These are phyloP conservation scores for Etheostoma cragini DNA, from an alignment of 2,113 vertebrate genomes.

Conservation along the genomic window DNA sequence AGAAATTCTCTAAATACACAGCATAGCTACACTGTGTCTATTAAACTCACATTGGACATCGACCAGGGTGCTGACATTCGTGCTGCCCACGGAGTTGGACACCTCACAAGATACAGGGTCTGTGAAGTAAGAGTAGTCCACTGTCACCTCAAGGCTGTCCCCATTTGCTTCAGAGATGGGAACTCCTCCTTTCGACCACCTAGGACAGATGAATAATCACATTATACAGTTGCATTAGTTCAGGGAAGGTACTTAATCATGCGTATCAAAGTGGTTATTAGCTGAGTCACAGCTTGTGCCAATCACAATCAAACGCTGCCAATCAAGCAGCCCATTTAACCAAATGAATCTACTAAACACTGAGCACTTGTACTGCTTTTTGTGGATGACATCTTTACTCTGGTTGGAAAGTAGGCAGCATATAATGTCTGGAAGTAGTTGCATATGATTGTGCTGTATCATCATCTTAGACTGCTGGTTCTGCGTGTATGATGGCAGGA, in stretches of 20 bases:
- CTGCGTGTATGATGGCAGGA: background rate
- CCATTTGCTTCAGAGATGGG: constrained; percentile 89
- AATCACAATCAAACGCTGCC: constrained; percentile 71
- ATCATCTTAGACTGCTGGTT: background rate
- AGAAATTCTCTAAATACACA: constrained; percentile 13
- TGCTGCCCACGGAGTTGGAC: constrained; percentile 91
- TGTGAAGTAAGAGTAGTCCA: constrained; percentile 91
- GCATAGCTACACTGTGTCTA: background rate
- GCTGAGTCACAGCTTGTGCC: constrained; percentile 65
- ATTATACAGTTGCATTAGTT: constrained; percentile 59
- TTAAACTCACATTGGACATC: constrained; percentile 90
- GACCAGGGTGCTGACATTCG: constrained; percentile 91
- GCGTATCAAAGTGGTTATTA: constrained; percentile 68
- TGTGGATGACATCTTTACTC: constrained; percentile 9
- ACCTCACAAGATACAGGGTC: constrained; percentile 93
- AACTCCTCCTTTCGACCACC: constrained; percentile 92
- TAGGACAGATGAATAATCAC: constrained; percentile 67
- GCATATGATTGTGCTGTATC: background rate
- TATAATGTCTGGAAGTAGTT: background rate
- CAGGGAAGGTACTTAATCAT: constrained; percentile 46
- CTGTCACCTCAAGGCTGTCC: constrained; percentile 88
- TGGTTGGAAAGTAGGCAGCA: constrained; percentile 6
- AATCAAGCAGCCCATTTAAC: constrained; percentile 58
- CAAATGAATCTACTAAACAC: constrained; percentile 23
- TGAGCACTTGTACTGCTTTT: background rate